Conservation (phyloP, 2,888 invertebrate genomes). For the Drosophila prostipennis region DNA sequence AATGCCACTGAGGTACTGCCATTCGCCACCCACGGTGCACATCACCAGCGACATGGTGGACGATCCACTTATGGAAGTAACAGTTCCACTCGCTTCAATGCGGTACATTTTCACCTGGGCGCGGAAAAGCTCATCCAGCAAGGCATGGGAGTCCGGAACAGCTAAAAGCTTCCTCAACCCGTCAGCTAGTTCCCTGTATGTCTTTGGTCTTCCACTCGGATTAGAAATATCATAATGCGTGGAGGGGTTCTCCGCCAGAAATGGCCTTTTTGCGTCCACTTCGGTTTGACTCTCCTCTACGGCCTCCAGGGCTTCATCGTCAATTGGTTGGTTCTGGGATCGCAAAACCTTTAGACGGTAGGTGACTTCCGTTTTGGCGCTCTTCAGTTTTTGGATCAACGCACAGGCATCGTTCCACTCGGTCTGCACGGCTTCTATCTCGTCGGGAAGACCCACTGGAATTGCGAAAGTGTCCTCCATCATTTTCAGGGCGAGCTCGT, state of each 20-base stretch:
- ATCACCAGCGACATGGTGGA: conserved; percentile 80
- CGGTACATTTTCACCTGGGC: conserved; percentile 86
- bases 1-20: conserved; percentile 76
- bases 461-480: conserved; percentile 86
- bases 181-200: conserved; percentile 74
- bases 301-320: conserved; percentile 78
- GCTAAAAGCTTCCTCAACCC: conserved; percentile 77
- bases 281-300: conserved; percentile 29
- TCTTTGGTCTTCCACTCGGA: conserved; percentile 63
- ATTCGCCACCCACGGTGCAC: conserved; percentile 71
- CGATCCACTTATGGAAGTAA: conserved; percentile 86
- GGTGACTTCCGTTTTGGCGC: conserved; percentile 85
- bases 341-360: conserved; percentile 83
- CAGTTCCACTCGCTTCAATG: conserved; percentile 87
- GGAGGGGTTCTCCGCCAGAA: conserved; percentile 66
- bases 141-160: conserved; percentile 59
- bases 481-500: conserved; percentile 86
- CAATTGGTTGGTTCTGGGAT: conserved; percentile 51
- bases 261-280: conserved; percentile 34
- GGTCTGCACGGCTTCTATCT: conserved; percentile 83
- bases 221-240: conserved; percentile 66
- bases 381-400: conserved; percentile 88
- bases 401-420: conserved; percentile 86
- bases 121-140: conserved; percentile 80
- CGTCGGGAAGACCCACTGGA: conserved; percentile 85